Base-by-base conservation (phyloP, 2,888 invertebrate genomes). In the Drosophila tripunctata region DNA sequence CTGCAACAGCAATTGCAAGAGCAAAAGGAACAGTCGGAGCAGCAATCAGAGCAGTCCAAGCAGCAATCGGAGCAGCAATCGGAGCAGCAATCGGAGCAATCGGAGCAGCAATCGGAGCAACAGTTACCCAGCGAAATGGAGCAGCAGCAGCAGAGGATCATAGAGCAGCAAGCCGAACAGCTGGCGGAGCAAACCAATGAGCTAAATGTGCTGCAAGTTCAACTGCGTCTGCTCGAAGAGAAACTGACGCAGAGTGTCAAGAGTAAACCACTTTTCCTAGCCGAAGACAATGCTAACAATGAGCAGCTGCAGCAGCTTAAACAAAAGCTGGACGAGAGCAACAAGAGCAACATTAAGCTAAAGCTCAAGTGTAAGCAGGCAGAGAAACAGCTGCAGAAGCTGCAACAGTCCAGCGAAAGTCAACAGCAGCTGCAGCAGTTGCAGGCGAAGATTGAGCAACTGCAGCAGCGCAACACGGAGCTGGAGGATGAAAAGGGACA, bases 401-500 rank as follows among this genome's bases (percentile, higher is more conserved):
- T 94, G 54, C 94, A n/a, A n/a, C n/a, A 93, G 79, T 93, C 95
- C 35, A 94, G 94, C 33, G 95, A 95, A 88, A 90, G 93, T 10
- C 94, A 95, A 90, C 93, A 93, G 33, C 94, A 95, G 89, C 92
- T 96, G 60, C 93, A 94, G 0, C 93, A 93, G 76, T 90, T 96
- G n/a, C 45, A 93, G n/a, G 93, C 85, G 93, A 93, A 62, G 94
- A 94, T 84, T 74, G 93, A 93, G 68, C 92, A 93, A 73, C 91
- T 95, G 47, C 94, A 94, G 67, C 95, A 96, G 79, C 95, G 94
- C 92, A 94, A 98, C 65, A 95, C 95, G 10, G 96, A 96, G 89
- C 91, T 98, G 72, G 96, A 97, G 92, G 96, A 97, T 91, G 97
- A 97, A 92, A 97, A 97, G 92, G 97, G 97, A 85, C 96, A 96